phyloP scores from a whole-genome alignment of 2,888 invertebrate species.

The Escarpia spicata region DNA sequence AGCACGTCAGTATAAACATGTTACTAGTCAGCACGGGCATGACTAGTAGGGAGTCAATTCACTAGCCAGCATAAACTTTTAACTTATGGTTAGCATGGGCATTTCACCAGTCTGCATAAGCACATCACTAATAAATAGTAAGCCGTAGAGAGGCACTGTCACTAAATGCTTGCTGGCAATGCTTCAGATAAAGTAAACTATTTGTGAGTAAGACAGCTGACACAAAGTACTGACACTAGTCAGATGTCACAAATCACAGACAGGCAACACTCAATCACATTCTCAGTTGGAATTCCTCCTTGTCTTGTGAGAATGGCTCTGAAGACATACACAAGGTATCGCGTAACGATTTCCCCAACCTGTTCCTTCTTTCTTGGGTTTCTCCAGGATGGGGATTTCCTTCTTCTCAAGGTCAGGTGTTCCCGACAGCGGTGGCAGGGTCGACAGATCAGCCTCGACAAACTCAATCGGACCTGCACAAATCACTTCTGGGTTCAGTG shows the following conservation, averaged over 20 bases:
- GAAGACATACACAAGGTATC: neutral
- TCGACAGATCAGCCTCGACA: slow-evolving; percentile 66
- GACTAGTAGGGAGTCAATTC: neutral
- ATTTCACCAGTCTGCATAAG: neutral
- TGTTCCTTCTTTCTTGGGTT: slow-evolving; percentile 38
- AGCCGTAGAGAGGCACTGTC: neutral
- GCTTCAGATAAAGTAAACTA: neutral
- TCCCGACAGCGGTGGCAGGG: slow-evolving; percentile 49
- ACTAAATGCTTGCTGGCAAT: neutral
- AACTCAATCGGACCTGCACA: slow-evolving; percentile 67
- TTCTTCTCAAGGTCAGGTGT: slow-evolving; percentile 40
- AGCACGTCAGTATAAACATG: neutral
- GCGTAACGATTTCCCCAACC: slow-evolving; percentile 20
- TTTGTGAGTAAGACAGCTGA: neutral
- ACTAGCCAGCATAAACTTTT: neutral
- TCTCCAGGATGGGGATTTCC: slow-evolving; percentile 37
- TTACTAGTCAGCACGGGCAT: neutral
- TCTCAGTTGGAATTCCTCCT: too few species aligned
- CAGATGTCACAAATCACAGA: too few species aligned
- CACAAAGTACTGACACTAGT: neutral
- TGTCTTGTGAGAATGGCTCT: neutral
- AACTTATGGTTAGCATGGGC: neutral
- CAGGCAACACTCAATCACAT: too few species aligned
- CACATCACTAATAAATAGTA: neutral
- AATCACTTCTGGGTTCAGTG: slow-evolving; percentile 17